phyloP scores from a whole-genome alignment of 2,888 invertebrate species.

The Ectropis crepuscularia region DNA sequence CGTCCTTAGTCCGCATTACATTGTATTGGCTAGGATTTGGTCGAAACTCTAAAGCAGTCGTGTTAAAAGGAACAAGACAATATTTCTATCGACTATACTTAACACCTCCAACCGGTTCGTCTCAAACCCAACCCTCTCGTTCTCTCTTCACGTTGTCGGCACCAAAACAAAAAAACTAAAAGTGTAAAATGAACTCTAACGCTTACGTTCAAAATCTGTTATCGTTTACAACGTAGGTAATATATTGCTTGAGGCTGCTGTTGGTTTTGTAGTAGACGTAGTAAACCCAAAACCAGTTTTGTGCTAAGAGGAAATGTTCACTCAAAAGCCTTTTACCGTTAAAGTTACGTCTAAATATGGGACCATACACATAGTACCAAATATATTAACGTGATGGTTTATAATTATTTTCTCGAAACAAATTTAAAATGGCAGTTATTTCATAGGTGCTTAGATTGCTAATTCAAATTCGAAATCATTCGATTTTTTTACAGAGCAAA shows the following conservation, averaged over 20 bases:
- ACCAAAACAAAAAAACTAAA: constrained; percentile 35
- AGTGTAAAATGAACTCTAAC: constrained; percentile 35
- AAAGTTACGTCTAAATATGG: constrained; percentile 62
- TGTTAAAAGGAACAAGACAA: constrained; percentile 4
- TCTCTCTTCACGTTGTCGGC: constrained; percentile 37
- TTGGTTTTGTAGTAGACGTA: constrained; percentile 76
- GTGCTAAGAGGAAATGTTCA: constrained; percentile 70
- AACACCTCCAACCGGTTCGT: constrained; percentile 62
- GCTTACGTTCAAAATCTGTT: constrained; percentile 23
- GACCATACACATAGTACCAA: constrained; percentile 28
- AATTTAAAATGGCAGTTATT: no score
- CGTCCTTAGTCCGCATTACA: no score
- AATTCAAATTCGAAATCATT: no score
- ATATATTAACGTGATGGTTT: background rate
- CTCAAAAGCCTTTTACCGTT: constrained; percentile 73
- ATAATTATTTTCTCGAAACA: no score
- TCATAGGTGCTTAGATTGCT: no score
- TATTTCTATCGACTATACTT: constrained; percentile 45
- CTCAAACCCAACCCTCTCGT: constrained; percentile 47
- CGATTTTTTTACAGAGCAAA: no score
- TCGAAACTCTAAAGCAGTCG: background rate
- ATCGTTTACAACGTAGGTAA: constrained; percentile 20
- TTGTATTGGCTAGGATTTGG: background rate
- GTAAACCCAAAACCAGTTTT: constrained; percentile 76
- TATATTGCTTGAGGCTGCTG: constrained; percentile 35